Base-by-base conservation (phyloP, 2,797 vertebrate species). In the Typhlichthys subterraneus region DNA sequence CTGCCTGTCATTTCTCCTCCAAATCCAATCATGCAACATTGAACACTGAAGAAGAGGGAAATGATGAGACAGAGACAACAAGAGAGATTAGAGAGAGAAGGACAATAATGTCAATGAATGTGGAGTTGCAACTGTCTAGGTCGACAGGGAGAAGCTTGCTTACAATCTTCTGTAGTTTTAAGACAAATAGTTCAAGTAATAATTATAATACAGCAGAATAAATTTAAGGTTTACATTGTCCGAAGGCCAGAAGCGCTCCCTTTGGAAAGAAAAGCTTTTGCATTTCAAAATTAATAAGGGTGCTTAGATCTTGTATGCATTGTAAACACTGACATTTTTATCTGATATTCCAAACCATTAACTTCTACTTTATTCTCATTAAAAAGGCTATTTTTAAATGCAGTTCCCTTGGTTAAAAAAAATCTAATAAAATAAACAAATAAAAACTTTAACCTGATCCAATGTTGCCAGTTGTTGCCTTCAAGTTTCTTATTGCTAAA, bases 1-100 rank as follows among this genome's bases (percentile, higher is more conserved):
- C 61, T 72, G 75, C 68, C 53, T 67, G 55, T 56, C 81, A 82
- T 82, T 87, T 87, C 77, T 85, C 83, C 67, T 63, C 72, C 73
- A 84, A 87, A 90, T 87, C 83, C 81, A 84, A 85, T 87, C 78
- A 81, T 79, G 85, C 67, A 78, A 79, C 76, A 84, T 77, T 88
- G 84, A 88, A 87, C 59, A 12, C 67, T 12, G 71, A 81, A 72
- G 73, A 85, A 82, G 74, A 77, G 66, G 61, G 49, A 61, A 73
- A 59, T 69, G 53, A 80, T 59, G 68, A 61, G 74, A 65, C 50
- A 64, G 31, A 33, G 59, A 14, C 13, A 31, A 23, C 12, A 11
- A 19, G 49, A 19, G 52, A 8, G 49, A 3, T 14, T 52, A 19
- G 2, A 19, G n/a, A 15, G 12, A 29, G 19, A 31, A 31, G 19